These are phyloP conservation scores for Trichoplusia ni DNA, from an alignment of 1,140 invertebrate genomes.

Conservation along the genomic window DNA sequence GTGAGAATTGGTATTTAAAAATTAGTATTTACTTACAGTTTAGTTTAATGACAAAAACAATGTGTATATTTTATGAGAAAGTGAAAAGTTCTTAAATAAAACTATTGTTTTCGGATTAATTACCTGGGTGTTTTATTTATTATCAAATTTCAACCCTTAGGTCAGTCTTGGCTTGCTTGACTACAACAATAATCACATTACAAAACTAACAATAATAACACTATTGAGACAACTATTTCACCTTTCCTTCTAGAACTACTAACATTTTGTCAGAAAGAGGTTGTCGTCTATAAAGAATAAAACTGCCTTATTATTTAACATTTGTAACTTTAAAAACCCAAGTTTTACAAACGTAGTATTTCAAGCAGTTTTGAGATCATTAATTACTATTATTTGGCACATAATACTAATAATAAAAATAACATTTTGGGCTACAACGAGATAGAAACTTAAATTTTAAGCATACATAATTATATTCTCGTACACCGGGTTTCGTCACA, in stretches of 20 bases:
- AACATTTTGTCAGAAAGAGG: background rate
- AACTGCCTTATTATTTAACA: conserved; percentile 19
- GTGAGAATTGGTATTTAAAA: conserved; percentile 79
- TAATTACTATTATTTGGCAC: conserved; percentile 17
- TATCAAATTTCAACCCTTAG: conserved; percentile 18
- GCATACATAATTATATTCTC: background rate
- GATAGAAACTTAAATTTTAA: conserved; percentile 7
- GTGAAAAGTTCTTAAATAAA: conserved; percentile 81
- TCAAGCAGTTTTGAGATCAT: conserved; percentile 23
- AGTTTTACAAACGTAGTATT: conserved; percentile 17
- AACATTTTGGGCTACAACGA: background rate
- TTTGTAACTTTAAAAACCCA: conserved; percentile 14
- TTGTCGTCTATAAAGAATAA: background rate
- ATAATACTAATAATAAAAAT: conserved; percentile 6
- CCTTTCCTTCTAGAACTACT: background rate
- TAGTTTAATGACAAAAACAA: conserved; percentile 82
- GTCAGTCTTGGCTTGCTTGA: conserved; percentile 6
- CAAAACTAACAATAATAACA: conserved; percentile 5
- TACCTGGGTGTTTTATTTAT: conserved; percentile 73
- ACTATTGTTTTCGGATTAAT: conserved; percentile 82
- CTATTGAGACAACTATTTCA: background rate
- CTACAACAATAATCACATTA: background rate
- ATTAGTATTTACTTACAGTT: conserved; percentile 82
- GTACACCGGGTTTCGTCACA: too few species aligned
- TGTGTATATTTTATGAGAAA: conserved; percentile 82